phyloP scores from a whole-genome alignment of 2,888 invertebrate species.

The Pedicia rivosa region DNA sequence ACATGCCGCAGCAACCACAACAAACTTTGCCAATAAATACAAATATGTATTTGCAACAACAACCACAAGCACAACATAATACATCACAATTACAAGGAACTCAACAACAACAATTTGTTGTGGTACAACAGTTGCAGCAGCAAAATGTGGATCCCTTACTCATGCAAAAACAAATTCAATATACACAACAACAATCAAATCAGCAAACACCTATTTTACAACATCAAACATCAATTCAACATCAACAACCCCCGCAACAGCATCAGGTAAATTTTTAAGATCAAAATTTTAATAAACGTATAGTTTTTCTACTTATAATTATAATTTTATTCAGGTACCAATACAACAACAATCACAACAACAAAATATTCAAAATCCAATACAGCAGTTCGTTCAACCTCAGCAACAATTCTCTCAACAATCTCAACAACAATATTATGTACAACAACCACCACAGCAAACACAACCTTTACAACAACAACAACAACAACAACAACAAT shows the following conservation, averaged over 20 bases:
- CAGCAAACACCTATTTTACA: constrained; percentile 12
- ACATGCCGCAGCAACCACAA: too few relatives aligned
- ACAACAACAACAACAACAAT: constrained; percentile 17
- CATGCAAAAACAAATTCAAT: too few relatives aligned
- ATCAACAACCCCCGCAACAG: constrained; percentile 35
- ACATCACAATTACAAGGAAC: constrained; percentile 27
- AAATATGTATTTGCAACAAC: too few relatives aligned
- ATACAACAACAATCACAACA: too few relatives aligned
- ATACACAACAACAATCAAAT: constrained; percentile 17
- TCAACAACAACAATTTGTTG: too few relatives aligned
- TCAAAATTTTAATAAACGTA: too few relatives aligned
- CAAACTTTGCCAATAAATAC: too few relatives aligned
- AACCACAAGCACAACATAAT: constrained; percentile 12
- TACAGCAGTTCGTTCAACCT: constrained; percentile 24
- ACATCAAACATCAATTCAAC: constrained; percentile 27
- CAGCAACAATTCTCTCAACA: constrained; percentile 19
- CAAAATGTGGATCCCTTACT: too few relatives aligned
- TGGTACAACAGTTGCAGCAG: too few relatives aligned
- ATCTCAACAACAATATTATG: constrained; percentile 15
- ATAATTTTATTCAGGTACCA: constrained; percentile 33
- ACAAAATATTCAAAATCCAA: constrained; percentile 7
- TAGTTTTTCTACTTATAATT: too few relatives aligned
- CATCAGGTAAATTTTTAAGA: constrained; percentile 33
- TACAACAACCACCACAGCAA: constrained; percentile 14
- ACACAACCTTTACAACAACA: constrained; percentile 19